Base-by-base conservation (phyloP, 2,113 vertebrate genomes). In the Geococcyx californianus region DNA sequence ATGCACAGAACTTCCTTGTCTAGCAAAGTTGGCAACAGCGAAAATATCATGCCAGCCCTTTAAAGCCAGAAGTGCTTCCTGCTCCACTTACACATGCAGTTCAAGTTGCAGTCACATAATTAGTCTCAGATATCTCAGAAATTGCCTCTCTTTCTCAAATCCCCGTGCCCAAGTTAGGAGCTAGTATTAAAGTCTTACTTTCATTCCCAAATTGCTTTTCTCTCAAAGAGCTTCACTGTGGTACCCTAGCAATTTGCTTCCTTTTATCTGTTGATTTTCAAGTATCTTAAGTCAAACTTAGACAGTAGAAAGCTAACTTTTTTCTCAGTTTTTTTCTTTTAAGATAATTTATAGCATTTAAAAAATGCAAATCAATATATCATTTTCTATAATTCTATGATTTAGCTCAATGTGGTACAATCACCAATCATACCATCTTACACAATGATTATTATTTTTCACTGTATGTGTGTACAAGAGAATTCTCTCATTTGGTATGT, bases 111-210 rank as follows among this genome's bases (percentile, higher is more conserved):
- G 91, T n/a, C 83, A 55, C 52, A 77, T 90, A 94, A 93, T 90
- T 95, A 42, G 72, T 88, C 87, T 91, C 76, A 88, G 38, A 54
- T 44, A 38, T 49, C 44, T 82, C 60, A 91, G 63, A 95, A 96
- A 95, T 93, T 93, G 84, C 66, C 26, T 86, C 33, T 63, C 62
- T 83, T 81, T 90, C 75, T 94, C 0, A 2, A 87, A 80, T 93
- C 68, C 55, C 70, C 63, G 47, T 87, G 75, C n/a, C 74, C 31
- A 74, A 82, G 84, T 85, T 87, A 94, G 96, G 85, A 94, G 85
- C 82, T 93, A 54, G 84, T 91, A 74, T 95, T 96, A 93, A 94
- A 90, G 82, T 90, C 76, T 93, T 36, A 59, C 73, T 96, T 95
- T 90, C 85, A 81, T 86, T 95, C 90, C 18, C 42, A 70, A 69